Evolutionary conservation across 2,113 vertebrate species (phyloP), one percentile per base, ranked within the genome.

Genomic region (Chloropsis cyanopogon): DNA sequence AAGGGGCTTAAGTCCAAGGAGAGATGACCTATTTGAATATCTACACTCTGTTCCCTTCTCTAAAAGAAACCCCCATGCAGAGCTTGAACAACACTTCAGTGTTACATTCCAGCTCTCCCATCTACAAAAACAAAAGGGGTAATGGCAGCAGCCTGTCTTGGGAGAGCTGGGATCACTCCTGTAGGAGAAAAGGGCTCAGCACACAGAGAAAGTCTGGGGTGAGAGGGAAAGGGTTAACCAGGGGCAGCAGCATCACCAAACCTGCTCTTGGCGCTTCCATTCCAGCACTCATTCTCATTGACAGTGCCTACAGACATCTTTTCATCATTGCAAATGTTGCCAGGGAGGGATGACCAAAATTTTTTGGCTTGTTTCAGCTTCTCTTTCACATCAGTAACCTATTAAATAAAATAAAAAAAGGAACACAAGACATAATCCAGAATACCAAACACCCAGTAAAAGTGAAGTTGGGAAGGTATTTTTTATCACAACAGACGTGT

Each of bases 261-360:
- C 99, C 99, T 99, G 99, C 99, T 99, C 94, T 98, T 99, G 64
- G 98, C 98, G 2, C 98, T 99, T 39, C 99, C 99, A 0, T 99
- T 99, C 99, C 98, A 98, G 92, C 98, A 98, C 29, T 98, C 98
- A 0, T 98, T 98, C 63, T 98, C 98, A 17, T 98, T 97, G 90
- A 96, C 71, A 3, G 98, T 98, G 6, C 98, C 98, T 1, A 98
- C 97, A 15, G 98, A 98, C 86, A 98, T 98, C 95, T 98, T 98
- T 93, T 99, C 99, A 24, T 98, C 99, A 0, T 97, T 98, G 92
- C 99, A 99, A 64, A 99, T 98, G 0, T 97, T 99, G 93, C 98
- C 98, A 46, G 99, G 99, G 71, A 99, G 98, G 17, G 98, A 99
- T 21, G 99, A 99, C 99, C 99, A 99, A 97, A 99, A 99, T 96